Base-by-base conservation (phyloP, 2,113 vertebrate genomes). In the Sisor rabdophorus region DNA sequence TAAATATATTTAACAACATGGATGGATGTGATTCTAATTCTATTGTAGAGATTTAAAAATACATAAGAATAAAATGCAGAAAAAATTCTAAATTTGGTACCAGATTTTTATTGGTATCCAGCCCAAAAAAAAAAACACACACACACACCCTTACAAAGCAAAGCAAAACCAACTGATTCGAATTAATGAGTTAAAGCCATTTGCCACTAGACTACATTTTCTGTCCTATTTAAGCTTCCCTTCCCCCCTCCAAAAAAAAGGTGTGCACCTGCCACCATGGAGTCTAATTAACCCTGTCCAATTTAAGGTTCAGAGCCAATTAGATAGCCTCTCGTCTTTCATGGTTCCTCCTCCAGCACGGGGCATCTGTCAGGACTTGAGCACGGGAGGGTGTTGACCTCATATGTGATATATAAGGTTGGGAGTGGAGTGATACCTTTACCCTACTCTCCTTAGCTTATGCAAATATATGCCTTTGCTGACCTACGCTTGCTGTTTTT, bases 261-360 rank as follows among this genome's bases (percentile, higher is more conserved):
- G 86, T 87, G 87, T 87, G 87, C 91, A 92, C 90, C 90, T 93
- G 86, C 88, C 90, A 90, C 89, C 85, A 87, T 81, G 59, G 75
- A 88, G 89, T 90, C 85, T 86, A 89, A 91, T 93, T 91, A 90
- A 86, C 87, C 85, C 80, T 85, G 76, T 69, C 84, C 87, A 90
- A 91, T 91, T 89, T 89, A 83, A 88, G 87, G 87, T 85, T 88
- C 89, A 87, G 87, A 87, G 89, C 90, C 89, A 93, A 92, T 93
- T 91, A 91, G 87, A 83, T 83, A 72, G 72, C 85, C 87, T 91
- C 88, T 92, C 87, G 54, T 88, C 85, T 92, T 92, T 91, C 91
- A 87, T 81, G 53, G 79, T 71, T 84, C 76, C 80, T 64, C 75
- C 74, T 72, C 76, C 83, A 58, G 65, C 60, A 84, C 70, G 79